These are phyloP conservation scores for Xenops minutus DNA, from an alignment of 2,797 vertebrate species.

Conservation along the genomic window DNA sequence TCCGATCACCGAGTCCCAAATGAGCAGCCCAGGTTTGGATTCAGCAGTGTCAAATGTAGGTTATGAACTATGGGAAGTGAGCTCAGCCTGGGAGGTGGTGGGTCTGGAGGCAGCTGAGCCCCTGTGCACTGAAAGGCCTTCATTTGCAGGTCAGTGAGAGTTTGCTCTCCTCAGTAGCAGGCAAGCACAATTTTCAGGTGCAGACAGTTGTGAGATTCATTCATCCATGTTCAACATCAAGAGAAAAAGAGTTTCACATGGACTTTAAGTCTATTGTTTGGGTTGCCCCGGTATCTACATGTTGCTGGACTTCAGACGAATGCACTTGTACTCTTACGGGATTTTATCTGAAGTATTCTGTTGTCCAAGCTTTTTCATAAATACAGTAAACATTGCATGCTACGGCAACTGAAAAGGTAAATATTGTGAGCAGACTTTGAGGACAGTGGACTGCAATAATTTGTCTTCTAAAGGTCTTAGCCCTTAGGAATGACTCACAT, in stretches of 20 bases:
- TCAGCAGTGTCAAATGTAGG: not conserved
- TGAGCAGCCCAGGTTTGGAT: not conserved
- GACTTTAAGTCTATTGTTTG: not conserved
- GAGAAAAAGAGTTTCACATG: not conserved
- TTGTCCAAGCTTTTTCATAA: not conserved
- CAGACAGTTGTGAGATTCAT: not conserved
- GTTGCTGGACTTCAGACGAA: not conserved
- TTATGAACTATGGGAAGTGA: not conserved
- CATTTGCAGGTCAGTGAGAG: not conserved
- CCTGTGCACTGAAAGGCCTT: not conserved
- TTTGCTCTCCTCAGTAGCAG: not conserved
- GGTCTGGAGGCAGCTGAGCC: not conserved
- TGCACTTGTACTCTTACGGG: not conserved
- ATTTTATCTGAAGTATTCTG: not conserved
- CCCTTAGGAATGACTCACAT: not conserved
- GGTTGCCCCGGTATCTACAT: not conserved
- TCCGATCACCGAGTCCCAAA: not conserved
- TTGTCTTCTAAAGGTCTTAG: not conserved
- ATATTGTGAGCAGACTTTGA: not conserved
- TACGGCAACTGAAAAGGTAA: not conserved
- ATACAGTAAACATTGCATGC: not conserved
- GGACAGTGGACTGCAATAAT: not conserved
- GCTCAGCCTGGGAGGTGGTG: not conserved
- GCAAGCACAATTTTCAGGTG: not conserved
- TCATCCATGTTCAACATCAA: not conserved